These are phyloP conservation scores for Eulithis testata DNA, from an alignment of 2,888 invertebrate genomes.

Conservation along the genomic window DNA sequence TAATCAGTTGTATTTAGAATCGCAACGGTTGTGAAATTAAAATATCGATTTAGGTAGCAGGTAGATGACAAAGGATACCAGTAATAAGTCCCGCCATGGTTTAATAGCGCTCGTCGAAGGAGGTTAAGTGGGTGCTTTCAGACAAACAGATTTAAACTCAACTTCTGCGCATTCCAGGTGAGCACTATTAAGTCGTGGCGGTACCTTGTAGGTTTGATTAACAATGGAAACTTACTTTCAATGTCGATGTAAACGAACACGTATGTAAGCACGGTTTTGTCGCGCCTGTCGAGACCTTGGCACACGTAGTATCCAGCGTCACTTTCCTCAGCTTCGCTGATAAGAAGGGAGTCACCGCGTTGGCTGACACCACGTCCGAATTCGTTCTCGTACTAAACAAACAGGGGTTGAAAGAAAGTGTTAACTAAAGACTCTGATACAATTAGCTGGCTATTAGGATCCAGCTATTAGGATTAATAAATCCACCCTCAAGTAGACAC, in stretches of 20 bases:
- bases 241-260: slow-evolving; percentile 91
- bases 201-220: too few species aligned
- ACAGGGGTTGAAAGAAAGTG: neutral
- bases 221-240: slow-evolving; percentile 87
- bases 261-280: slow-evolving; percentile 84
- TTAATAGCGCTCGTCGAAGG: too few species aligned
- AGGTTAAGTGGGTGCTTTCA: too few species aligned
- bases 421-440: neutral
- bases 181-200: too few species aligned
- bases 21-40: too few species aligned
- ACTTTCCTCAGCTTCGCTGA: slow-evolving; percentile 87
- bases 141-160: too few species aligned
- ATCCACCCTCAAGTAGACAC: too few species aligned
- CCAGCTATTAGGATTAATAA: neutral
- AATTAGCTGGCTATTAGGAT: neutral
- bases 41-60: too few species aligned
- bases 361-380: slow-evolving; percentile 86
- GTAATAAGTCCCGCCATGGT: too few species aligned
- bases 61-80: too few species aligned
- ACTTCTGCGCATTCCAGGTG: too few species aligned
- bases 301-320: slow-evolving; percentile 95
- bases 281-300: slow-evolving; percentile 83
- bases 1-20: too few species aligned
- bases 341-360: slow-evolving; percentile 86
- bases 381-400: slow-evolving; percentile 33